Evolutionary conservation across 2,888 invertebrate species (phyloP).

Genomic region (Carcina quercana): DNA sequence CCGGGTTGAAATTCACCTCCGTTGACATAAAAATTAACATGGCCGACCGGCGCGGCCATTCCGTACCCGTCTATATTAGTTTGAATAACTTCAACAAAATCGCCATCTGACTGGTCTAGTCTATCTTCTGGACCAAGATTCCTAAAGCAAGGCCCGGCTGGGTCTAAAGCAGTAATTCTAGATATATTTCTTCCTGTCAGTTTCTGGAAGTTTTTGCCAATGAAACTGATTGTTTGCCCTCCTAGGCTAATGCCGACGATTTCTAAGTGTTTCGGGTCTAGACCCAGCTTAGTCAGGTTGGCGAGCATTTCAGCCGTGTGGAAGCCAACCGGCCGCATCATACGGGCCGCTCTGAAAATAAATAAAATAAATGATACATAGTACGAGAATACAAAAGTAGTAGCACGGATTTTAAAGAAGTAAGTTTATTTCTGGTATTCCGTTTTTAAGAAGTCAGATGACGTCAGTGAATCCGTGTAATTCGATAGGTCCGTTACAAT

Average conservation of each 20-base stretch:
- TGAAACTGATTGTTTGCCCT: slow-evolving; percentile 45
- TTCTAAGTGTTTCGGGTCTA: slow-evolving; percentile 43
- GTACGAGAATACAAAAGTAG: no score
- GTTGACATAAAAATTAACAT: slow-evolving; percentile 53
- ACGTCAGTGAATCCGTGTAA: no score
- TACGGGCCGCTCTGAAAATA: slow-evolving; percentile 40
- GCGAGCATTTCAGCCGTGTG: slow-evolving; percentile 44
- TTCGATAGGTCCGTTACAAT: no score
- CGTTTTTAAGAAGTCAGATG: no score
- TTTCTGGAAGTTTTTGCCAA: slow-evolving; percentile 39
- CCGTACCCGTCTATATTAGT: slow-evolving; percentile 54
- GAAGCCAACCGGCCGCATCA: slow-evolving; percentile 36
- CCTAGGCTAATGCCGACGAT: slow-evolving; percentile 49
- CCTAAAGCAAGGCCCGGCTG: slow-evolving; percentile 53
- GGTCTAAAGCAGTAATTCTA: slow-evolving; percentile 37
- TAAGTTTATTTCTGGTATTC: no score
- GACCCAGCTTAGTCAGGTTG: slow-evolving; percentile 32
- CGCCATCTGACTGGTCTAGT: slow-evolving; percentile 44
- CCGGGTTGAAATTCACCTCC: slow-evolving; percentile 50
- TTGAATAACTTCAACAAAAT: slow-evolving; percentile 42
- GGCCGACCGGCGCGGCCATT: slow-evolving; percentile 48
- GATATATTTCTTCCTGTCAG: slow-evolving; percentile 41
- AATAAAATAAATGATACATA: no score
- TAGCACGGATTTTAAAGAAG: no score
- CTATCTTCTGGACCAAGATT: slow-evolving; percentile 41